phyloP scores from a whole-genome alignment of 2,797 vertebrate genomes.

The Florisuga fusca region DNA sequence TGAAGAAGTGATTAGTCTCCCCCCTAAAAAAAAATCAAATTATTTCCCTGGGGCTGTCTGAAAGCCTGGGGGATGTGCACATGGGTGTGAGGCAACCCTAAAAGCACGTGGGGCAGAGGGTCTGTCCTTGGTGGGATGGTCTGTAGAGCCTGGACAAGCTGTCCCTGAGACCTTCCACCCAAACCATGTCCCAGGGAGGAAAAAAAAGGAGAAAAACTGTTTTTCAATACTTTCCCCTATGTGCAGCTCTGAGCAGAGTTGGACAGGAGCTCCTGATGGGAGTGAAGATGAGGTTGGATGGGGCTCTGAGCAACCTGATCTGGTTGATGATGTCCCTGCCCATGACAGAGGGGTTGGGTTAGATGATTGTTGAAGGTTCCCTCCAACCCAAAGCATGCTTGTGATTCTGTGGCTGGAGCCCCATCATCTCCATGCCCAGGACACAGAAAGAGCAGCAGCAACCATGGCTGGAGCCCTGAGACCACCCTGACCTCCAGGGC shows the following conservation, averaged over 20 bases:
- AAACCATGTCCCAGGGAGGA: neutral
- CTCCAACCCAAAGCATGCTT: neutral
- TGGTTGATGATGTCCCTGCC: neutral
- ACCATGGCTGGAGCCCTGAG: accelerated
- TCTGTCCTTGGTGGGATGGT: neutral
- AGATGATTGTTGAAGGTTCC: accelerated
- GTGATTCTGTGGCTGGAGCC: neutral
- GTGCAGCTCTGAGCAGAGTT: neutral
- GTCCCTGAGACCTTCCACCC: neutral
- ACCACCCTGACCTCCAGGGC: neutral
- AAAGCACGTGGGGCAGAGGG: neutral
- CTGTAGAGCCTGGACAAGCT: neutral
- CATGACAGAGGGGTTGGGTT: accelerated
- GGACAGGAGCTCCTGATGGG: neutral
- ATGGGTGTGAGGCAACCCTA: neutral
- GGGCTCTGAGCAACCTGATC: accelerated
- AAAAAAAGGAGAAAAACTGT: neutral
- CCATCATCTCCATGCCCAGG: neutral
- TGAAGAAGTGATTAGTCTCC: neutral
- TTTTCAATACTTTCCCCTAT: neutral
- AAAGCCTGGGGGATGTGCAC: neutral
- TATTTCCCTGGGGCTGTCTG: neutral
- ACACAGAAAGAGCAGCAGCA: neutral
- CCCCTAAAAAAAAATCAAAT: neutral
- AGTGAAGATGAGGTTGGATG: accelerated